Conservation (phyloP, 2,797 vertebrate species). For the Salmo trutta region DNA sequence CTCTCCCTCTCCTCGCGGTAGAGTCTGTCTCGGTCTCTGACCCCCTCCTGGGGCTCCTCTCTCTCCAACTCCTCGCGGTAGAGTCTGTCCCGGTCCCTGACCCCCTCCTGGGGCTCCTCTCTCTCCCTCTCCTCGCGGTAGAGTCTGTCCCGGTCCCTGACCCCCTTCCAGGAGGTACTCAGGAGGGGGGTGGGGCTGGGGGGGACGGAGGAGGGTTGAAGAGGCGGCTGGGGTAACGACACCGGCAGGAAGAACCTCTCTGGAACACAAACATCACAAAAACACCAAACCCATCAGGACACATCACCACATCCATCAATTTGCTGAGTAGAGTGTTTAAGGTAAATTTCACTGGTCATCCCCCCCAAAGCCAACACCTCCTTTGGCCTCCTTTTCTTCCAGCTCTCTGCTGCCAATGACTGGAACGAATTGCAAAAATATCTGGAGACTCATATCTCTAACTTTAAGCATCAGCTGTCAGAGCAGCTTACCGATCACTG, state of each 20-base stretch:
- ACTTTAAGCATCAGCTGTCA: too few relatives aligned
- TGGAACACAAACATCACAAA: slow-evolving; percentile 57
- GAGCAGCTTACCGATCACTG: too few relatives aligned
- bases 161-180: slow-evolving; percentile 79
- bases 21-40: slow-evolving; percentile 53
- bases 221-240: slow-evolving; percentile 72
- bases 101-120: slow-evolving; percentile 36
- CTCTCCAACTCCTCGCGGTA: slow-evolving; percentile 66
- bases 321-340: too few relatives aligned
- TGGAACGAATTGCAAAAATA: too few relatives aligned
- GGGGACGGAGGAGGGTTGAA: slow-evolving; percentile 77
- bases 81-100: slow-evolving; percentile 40
- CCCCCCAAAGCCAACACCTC: too few relatives aligned
- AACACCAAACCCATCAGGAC: not conserved
- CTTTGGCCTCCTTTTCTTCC: too few relatives aligned
- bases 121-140: not conserved
- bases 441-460: too few relatives aligned
- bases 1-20: slow-evolving; percentile 58
- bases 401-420: too few relatives aligned
- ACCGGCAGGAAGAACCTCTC: slow-evolving; percentile 90
- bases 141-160: slow-evolving; percentile 39
- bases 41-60: slow-evolving; percentile 78
- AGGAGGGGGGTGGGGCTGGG: slow-evolving; percentile 75
- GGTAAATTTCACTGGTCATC: too few relatives aligned
- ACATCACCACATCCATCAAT: too few relatives aligned